Conservation (phyloP, 2,113 vertebrate genomes). For the Myotis brandtii region DNA sequence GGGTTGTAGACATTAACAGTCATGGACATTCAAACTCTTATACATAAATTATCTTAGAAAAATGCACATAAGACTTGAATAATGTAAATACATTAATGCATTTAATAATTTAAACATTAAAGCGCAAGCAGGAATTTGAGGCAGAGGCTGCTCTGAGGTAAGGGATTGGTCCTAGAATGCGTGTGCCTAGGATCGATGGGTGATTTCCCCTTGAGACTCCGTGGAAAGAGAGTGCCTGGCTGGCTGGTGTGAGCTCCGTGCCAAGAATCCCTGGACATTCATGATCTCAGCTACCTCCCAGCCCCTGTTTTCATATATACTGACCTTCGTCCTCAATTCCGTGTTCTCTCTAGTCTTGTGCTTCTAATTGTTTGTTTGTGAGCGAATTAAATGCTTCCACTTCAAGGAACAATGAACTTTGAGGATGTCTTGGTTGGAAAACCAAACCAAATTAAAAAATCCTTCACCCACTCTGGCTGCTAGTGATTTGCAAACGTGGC, state of each 20-base stretch:
- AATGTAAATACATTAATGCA: constrained; percentile 99
- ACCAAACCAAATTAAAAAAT: constrained; percentile 56
- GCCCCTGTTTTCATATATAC: not conserved
- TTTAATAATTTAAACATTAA: constrained; percentile 99
- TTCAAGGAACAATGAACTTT: constrained; percentile 56
- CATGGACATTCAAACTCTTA: constrained; percentile 97
- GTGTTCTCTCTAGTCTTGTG: not conserved
- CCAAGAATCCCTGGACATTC: constrained; percentile 75
- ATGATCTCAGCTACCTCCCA: constrained; percentile 65
- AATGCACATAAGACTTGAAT: constrained; percentile 99
- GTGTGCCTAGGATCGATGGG: constrained; percentile 88
- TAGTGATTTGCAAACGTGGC: not conserved
- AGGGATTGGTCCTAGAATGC: constrained; percentile 87
- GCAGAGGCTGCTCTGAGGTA: constrained; percentile 88
- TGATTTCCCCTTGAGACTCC: constrained; percentile 88
- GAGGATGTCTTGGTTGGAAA: constrained; percentile 51
- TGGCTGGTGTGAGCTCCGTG: constrained; percentile 58
- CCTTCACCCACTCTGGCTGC: constrained; percentile 33
- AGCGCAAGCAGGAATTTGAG: constrained; percentile 89
- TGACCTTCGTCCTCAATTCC: not conserved
- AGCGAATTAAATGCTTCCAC: constrained; percentile 57
- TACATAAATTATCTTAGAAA: constrained; percentile 99
- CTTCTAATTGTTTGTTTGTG: constrained; percentile 31
- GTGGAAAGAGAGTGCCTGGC: constrained; percentile 79
- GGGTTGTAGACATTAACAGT: constrained; percentile 96